Percentiles rank a stretch among this genome's conserved stretches.
Evolutionary conservation across 2,888 invertebrate species (phyloP).

Genomic region (Julus scandinavius): DNA sequence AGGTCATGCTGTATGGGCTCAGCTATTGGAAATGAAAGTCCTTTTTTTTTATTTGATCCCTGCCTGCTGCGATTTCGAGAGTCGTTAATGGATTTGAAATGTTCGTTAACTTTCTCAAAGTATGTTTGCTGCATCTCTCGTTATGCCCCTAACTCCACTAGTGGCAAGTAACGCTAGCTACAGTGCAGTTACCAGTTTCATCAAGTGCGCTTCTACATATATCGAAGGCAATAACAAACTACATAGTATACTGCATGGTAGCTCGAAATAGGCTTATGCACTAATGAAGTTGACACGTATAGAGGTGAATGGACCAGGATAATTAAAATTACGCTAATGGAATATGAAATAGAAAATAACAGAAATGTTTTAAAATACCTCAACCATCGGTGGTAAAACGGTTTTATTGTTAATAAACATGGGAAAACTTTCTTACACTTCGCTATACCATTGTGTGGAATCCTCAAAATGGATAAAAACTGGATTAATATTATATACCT

Average conservation of each 20-base stretch:
- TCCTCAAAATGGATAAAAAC: too few relatives aligned
- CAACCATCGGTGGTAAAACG: too few relatives aligned
- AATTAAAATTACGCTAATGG: not conserved
- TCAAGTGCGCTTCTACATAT: not conserved
- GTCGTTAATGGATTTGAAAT: constrained; percentile 27
- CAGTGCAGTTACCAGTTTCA: not conserved
- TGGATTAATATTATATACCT: too few relatives aligned
- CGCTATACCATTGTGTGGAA: too few relatives aligned
- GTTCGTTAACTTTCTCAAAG: constrained; percentile 13
- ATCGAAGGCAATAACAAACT: not conserved
- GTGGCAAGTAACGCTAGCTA: not conserved
- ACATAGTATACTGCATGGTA: not conserved
- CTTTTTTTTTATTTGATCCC: constrained; percentile 16
- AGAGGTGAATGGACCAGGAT: constrained; percentile 9
- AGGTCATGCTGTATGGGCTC: not conserved
- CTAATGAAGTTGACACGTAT: not conserved
- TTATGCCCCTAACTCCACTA: constrained; percentile 1
- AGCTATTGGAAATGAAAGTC: not conserved
- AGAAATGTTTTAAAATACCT: too few relatives aligned
- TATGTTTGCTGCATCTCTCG: not conserved
- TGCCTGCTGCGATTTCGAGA: constrained; percentile 15
- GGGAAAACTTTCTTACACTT: too few relatives aligned
- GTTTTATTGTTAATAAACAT: too few relatives aligned
- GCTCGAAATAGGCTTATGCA: not conserved
- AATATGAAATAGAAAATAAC: too few relatives aligned